These are phyloP conservation scores for Gallirallus australis DNA, from an alignment of 2,797 vertebrate genomes.

Conservation along the genomic window DNA sequence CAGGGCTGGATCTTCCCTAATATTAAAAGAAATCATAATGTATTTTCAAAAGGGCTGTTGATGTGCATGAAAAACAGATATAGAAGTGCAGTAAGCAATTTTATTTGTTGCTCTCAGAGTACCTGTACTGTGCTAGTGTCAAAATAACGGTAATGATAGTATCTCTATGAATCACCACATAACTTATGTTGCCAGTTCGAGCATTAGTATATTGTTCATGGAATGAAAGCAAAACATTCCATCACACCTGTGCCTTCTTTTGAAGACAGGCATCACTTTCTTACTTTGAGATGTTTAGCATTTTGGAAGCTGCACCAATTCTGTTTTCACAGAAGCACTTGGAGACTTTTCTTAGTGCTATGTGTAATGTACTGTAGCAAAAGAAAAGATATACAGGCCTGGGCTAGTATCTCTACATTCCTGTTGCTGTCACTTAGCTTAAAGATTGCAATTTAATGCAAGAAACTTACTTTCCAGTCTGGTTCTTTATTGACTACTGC, in stretches of 20 bases:
- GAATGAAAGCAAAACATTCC: conserved; percentile 21
- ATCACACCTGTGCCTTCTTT: background rate
- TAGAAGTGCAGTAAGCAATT: background rate
- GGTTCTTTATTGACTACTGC: background rate
- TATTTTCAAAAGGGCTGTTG: background rate
- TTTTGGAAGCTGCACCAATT: conserved; percentile 26
- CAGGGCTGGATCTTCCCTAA: background rate
- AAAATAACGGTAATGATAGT: background rate
- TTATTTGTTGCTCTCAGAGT: background rate
- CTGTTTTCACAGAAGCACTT: background rate
- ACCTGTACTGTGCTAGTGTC: background rate
- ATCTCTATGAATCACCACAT: background rate
- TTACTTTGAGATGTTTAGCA: conserved; percentile 10
- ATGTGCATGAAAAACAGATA: background rate
- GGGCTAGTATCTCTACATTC: background rate
- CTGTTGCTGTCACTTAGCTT: background rate
- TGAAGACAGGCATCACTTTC: conserved; percentile 9
- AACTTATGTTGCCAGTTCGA: conserved; percentile 22
- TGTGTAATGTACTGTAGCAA: background rate
- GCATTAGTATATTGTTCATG: conserved; percentile 27
- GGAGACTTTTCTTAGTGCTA: background rate
- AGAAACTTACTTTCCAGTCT: background rate
- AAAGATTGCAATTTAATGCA: background rate
- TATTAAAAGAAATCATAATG: background rate
- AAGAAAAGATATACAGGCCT: background rate